These are phyloP conservation scores for Halocynthia roretzi DNA, from an alignment of 23 tunicate species.

Conservation along the genomic window DNA sequence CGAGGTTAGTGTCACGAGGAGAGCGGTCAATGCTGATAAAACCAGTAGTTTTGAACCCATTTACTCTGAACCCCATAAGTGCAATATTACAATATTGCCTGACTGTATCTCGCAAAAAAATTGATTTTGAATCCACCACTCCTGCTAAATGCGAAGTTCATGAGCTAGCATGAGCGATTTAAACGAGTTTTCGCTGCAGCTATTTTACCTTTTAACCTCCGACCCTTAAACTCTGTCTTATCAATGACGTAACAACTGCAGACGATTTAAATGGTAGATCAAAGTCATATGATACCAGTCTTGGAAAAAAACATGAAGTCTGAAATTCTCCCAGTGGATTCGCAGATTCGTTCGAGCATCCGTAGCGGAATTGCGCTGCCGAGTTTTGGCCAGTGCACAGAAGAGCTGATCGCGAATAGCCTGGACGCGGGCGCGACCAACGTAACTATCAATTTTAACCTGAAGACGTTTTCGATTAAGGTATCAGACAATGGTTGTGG, in stretches of 20 bases:
- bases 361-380: slow-evolving; percentile 59
- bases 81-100: too few relatives aligned
- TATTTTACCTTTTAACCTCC: too few relatives aligned
- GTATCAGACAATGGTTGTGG: slow-evolving; percentile 66
- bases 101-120: too few relatives aligned
- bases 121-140: too few relatives aligned
- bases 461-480: slow-evolving; percentile 1
- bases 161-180: neutral
- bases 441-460: slow-evolving; percentile 20
- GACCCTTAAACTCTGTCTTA: too few relatives aligned
- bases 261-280: neutral
- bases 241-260: too few relatives aligned
- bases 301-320: neutral
- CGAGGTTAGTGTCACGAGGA: too few relatives aligned
- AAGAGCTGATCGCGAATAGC: slow-evolving; percentile 68
- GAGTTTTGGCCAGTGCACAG: slow-evolving; percentile 43
- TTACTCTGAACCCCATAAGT: too few relatives aligned
- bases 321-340: neutral
- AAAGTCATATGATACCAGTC: neutral
- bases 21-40: too few relatives aligned
- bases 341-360: slow-evolving; percentile 5
- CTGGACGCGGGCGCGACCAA: slow-evolving; percentile 54
- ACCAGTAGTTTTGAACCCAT: too few relatives aligned
- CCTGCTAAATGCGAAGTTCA: too few relatives aligned
- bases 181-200: neutral